phyloP scores from a whole-genome alignment of 1,140 invertebrate genomes.

The Aricia agestis region DNA sequence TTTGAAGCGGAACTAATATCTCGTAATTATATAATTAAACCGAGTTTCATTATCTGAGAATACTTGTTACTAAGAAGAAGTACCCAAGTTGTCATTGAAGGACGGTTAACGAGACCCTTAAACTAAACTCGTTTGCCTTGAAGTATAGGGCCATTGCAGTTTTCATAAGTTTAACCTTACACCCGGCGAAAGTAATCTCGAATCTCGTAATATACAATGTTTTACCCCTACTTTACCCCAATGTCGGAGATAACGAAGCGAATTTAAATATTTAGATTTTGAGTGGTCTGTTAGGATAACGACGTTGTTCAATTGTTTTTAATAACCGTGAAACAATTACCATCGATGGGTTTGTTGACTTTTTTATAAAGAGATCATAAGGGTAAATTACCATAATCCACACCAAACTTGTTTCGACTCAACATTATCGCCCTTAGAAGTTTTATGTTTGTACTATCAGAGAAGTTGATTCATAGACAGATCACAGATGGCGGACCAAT shows the following conservation, averaged over 20 bases:
- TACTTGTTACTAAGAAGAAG: constrained; percentile 8
- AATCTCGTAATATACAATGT: constrained; percentile 1
- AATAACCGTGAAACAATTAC: background rate
- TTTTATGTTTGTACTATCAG: too few relatives aligned
- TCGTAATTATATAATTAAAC: constrained; percentile 12
- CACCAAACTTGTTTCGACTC: too few relatives aligned
- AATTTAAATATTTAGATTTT: constrained; percentile 7
- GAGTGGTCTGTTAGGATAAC: background rate
- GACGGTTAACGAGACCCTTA: background rate
- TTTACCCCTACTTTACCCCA: background rate
- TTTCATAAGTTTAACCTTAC: constrained; percentile 9
- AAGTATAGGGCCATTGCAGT: constrained; percentile 10
- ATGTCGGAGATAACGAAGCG: background rate
- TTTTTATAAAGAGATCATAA: background rate
- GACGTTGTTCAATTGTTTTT: background rate
- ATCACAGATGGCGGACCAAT: too few relatives aligned
- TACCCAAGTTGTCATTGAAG: constrained; percentile 14
- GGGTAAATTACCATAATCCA: too few relatives aligned
- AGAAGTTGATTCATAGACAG: too few relatives aligned
- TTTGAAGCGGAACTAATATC: constrained; percentile 3
- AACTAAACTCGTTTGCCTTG: constrained; percentile 13
- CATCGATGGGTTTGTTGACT: background rate
- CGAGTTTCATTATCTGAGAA: constrained; percentile 11
- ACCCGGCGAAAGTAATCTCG: background rate
- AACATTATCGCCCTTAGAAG: too few relatives aligned